Base-by-base conservation (phyloP, 2,797 vertebrate genomes). In the Dendrocincla tyrannina region DNA sequence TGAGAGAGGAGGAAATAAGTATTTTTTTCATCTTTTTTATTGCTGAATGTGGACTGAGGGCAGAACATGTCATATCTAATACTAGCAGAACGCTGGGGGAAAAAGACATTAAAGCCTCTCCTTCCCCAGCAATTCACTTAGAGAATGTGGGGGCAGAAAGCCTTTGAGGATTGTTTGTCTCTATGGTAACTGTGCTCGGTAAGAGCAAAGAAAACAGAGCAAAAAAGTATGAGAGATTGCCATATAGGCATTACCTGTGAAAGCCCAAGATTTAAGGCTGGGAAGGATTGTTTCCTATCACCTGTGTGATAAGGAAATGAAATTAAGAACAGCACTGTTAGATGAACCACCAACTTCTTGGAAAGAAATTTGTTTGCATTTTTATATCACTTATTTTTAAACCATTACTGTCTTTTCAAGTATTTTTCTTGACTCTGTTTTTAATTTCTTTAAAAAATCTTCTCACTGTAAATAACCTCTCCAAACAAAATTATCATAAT, bases 91-190 rank as follows among this genome's bases (percentile, higher is more conserved):
- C 13, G 44, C 49, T 63, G 25, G 16, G 39, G 22, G 49, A 74
- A 70, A 78, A 62, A 73, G 16, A 55, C 72, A 91, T 67, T 75
- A 73, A 91, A 87, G 47, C 50, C 32, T 94, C 52, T 78, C 33
- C 58, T 94, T 88, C 76, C 73, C 42, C 41, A 79, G 3, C 47
- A 90, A 52, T 74, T 94, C 70, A 56, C 37, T 79, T 76, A 42
- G 67, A 94, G 86, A 91, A 52, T 17, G 3, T 62, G 63, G 77
- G 62, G 42, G 32, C 67, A 90, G 80, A 91, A 93, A 90, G 52
- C 68, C 68, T 91, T 89, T 39, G 19, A 92, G 60, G 60, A 83
- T 77, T 96, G 60, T 82, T 94, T 93, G 89, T 97, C 89, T 93
- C 94, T 93, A 93, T 95, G 91, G 93, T 83, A 91, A 97, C 95